A percentile compares a stretch with the other conserved stretches of the same genome.
Conservation (phyloP, 2,797 vertebrate species). For the Cheirogaleus major region DNA sequence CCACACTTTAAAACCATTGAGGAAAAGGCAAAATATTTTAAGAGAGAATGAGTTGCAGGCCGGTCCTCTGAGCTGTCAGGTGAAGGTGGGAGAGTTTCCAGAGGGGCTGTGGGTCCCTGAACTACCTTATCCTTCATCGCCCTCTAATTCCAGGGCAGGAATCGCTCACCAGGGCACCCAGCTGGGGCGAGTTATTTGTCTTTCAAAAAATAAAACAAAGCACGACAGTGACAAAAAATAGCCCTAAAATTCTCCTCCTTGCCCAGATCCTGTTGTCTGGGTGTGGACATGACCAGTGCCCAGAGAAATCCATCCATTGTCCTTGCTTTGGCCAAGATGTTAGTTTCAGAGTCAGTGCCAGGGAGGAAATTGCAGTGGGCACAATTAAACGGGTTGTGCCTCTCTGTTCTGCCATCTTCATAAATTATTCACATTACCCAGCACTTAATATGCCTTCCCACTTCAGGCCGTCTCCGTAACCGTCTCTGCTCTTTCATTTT, state of each 20-base stretch:
- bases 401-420: constrained; percentile 74
- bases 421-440: constrained; percentile 83
- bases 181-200: neutral
- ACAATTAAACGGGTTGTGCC: constrained; percentile 70
- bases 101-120: neutral
- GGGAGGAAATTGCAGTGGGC: constrained; percentile 72
- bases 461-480: constrained; percentile 70
- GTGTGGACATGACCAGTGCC: neutral
- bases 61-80: neutral
- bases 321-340: constrained; percentile 68
- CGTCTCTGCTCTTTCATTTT: constrained; percentile 78
- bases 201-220: constrained; percentile 15
- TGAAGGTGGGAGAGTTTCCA: neutral
- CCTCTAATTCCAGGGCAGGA: neutral
- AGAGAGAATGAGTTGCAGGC: neutral
- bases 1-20: neutral
- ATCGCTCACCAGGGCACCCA: neutral
- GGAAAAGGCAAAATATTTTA: neutral
- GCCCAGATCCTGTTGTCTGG: neutral
- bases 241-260: neutral
- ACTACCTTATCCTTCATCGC: neutral
- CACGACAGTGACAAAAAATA: neutral
- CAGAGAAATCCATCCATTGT: constrained; percentile 72
- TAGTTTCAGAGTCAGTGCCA: constrained; percentile 76
- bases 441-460: constrained; percentile 70